These are phyloP conservation scores for Linyphia triangularis DNA, from an alignment of 2,888 invertebrate species.

Conservation along the genomic window DNA sequence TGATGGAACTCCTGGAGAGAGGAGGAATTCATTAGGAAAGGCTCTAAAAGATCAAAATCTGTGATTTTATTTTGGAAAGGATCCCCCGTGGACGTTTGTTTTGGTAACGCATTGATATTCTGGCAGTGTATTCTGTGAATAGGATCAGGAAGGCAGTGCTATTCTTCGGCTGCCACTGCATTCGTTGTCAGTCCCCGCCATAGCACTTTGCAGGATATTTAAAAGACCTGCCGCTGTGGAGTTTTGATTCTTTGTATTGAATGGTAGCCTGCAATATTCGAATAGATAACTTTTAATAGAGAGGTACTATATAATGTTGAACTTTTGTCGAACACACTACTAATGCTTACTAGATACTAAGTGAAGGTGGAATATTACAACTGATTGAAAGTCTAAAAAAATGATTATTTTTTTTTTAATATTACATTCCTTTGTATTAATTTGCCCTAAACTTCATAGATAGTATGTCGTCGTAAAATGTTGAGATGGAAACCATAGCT, in stretches of 20 bases:
- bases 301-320: too few relatives aligned
- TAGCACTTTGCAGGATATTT: background rate
- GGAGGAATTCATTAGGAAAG: background rate
- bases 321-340: too few relatives aligned
- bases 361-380: too few relatives aligned
- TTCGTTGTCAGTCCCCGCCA: background rate
- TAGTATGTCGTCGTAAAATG: too few relatives aligned
- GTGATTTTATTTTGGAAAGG: background rate
- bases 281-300: background rate
- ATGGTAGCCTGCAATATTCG: background rate
- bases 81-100: background rate
- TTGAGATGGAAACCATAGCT: too few relatives aligned
- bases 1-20: constrained; percentile 7
- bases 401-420: too few relatives aligned
- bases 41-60: background rate
- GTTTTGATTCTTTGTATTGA: background rate
- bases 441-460: too few relatives aligned
- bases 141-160: constrained; percentile 10
- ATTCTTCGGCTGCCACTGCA: constrained; percentile 2
- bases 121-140: background rate
- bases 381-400: too few relatives aligned
- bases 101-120: constrained; percentile 6
- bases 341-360: too few relatives aligned
- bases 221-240: background rate
- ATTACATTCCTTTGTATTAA: too few relatives aligned